These are phyloP conservation scores for Octodon degus DNA, from an alignment of 2,113 vertebrate genomes.

Conservation along the genomic window DNA sequence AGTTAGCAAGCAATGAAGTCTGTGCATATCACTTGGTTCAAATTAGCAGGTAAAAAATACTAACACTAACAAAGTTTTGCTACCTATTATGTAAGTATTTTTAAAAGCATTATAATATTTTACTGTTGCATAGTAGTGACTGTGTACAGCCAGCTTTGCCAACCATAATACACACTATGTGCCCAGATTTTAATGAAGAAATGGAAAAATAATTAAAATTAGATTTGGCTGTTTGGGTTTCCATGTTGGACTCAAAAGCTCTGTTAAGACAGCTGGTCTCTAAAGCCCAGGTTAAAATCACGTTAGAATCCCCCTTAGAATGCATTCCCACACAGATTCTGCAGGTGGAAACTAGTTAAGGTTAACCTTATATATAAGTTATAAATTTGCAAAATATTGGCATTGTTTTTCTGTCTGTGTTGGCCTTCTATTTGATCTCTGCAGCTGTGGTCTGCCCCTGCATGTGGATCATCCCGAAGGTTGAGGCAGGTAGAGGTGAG, in stretches of 20 bases:
- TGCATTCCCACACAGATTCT: background rate
- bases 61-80: background rate
- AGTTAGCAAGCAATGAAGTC: background rate
- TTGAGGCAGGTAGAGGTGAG: background rate
- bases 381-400: background rate
- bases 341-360: background rate
- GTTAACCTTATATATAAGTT: background rate
- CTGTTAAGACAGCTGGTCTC: background rate
- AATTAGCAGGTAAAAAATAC: constrained; percentile 47
- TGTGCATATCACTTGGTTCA: background rate
- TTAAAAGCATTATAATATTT: constrained; percentile 3
- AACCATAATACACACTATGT: background rate
- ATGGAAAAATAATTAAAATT: background rate
- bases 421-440: background rate
- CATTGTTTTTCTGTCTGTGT: background rate
- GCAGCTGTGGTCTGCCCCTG: background rate
- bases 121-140: background rate
- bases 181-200: constrained; percentile 14
- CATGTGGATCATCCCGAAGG: background rate
- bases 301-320: background rate
- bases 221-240: background rate
- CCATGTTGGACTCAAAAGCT: background rate
- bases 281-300: background rate
- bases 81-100: background rate
- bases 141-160: background rate